phyloP scores from a whole-genome alignment of 2,113 vertebrate species.

The Azemiops feae region DNA sequence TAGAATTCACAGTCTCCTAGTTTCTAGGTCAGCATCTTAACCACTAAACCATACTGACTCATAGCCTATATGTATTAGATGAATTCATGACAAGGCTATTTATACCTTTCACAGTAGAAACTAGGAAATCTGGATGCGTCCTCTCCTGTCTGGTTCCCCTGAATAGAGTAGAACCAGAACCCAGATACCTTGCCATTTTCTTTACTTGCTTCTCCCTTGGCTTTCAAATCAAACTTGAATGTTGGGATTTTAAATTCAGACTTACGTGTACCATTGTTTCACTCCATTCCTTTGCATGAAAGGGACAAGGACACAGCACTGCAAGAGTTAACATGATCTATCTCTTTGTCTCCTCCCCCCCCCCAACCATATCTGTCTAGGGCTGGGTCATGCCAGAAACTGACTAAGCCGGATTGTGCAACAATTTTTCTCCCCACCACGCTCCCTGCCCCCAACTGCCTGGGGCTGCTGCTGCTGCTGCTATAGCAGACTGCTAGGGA shows the following conservation, averaged over 20 bases:
- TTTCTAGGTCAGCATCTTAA: neutral
- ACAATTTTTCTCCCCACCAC: neutral
- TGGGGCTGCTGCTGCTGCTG: slow-evolving; percentile 2
- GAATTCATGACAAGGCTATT: neutral
- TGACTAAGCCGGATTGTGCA: slow-evolving; percentile 38
- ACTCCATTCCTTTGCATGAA: neutral
- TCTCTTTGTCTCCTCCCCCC: neutral
- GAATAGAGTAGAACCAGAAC: neutral
- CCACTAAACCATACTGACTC: neutral
- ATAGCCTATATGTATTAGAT: neutral
- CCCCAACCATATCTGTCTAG: slow-evolving; percentile 22
- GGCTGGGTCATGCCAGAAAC: slow-evolving; percentile 22
- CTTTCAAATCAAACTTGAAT: neutral
- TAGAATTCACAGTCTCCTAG: neutral
- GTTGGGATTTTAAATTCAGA: too few species aligned
- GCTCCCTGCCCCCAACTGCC: slow-evolving; percentile 3
- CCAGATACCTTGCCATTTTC: neutral
- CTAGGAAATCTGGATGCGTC: neutral
- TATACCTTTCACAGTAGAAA: neutral
- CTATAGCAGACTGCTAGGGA: slow-evolving; percentile 15
- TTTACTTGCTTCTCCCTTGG: neutral
- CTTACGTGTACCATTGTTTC: neutral
- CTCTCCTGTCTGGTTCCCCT: neutral
- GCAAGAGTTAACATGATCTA: neutral
- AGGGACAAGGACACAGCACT: neutral